Conservation (phyloP, 37 sponge, comb jelly and placozoan genomes). For the Crambe crambe region DNA sequence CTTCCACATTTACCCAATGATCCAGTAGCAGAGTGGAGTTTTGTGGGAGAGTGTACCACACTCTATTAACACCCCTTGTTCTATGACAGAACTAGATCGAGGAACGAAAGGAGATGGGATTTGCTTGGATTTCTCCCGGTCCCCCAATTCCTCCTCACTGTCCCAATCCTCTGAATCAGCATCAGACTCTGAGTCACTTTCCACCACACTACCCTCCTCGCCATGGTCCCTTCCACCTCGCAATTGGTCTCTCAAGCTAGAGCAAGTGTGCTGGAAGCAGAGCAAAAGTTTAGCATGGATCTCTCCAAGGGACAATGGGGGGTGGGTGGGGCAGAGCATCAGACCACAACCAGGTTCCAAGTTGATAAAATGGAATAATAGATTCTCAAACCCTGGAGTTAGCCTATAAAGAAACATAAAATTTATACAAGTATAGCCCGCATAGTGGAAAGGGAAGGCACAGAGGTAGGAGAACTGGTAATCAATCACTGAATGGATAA, state of each 20-base stretch:
- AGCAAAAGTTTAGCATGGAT: slow-evolving; percentile 36
- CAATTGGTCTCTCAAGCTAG: slow-evolving; percentile 20
- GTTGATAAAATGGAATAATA: slow-evolving; percentile 52
- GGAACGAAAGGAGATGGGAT: neutral
- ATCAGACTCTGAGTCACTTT: slow-evolving; percentile 10
- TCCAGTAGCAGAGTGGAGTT: slow-evolving; percentile 53
- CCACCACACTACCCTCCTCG: slow-evolving; percentile 1
- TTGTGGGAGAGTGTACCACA: slow-evolving; percentile 1
- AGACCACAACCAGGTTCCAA: slow-evolving; percentile 45
- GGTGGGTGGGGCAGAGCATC: slow-evolving; percentile 52
- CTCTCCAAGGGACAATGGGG: neutral
- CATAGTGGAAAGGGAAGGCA: neutral
- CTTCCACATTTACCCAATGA: slow-evolving; percentile 55
- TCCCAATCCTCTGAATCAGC: slow-evolving; percentile 18
- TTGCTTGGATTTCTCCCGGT: neutral
- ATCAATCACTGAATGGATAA: too few species aligned
- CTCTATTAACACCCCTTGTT: slow-evolving; percentile 60
- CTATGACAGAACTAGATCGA: slow-evolving; percentile 23
- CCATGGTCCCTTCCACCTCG: slow-evolving; percentile 1
- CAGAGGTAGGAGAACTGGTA: neutral
- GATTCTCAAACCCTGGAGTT: slow-evolving; percentile 52
- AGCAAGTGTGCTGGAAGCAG: slow-evolving; percentile 22
- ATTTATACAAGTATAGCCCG: neutral
- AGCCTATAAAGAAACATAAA: slow-evolving; percentile 26
- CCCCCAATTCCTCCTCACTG: slow-evolving; percentile 17